Evolutionary conservation across 2,888 invertebrate species (phyloP).

Genomic region (Plagodis pulveraria): DNA sequence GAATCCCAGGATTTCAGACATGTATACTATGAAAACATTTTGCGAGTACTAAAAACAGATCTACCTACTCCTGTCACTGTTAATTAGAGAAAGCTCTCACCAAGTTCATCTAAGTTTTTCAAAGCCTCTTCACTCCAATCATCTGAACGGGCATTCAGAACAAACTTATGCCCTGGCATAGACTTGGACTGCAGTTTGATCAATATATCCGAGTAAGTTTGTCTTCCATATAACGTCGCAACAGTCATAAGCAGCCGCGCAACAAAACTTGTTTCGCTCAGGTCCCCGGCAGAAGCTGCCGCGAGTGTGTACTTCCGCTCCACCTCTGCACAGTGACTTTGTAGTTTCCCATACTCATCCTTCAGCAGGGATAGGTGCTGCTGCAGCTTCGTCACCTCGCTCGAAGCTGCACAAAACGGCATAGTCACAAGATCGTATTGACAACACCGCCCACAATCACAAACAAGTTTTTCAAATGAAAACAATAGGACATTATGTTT

Average conservation of each 20-base stretch:
- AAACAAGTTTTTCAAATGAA: conserved; percentile 46
- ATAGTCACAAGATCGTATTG: conserved; percentile 51
- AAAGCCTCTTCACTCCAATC: conserved; percentile 93
- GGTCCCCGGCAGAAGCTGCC: conserved; percentile 87
- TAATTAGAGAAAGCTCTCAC: conserved; percentile 57
- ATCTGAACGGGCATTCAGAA: conserved; percentile 94
- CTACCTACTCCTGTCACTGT: too few species aligned
- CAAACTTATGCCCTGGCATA: conserved; percentile 95
- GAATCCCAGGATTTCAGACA: too few species aligned
- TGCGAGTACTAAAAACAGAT: too few species aligned
- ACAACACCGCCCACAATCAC: conserved; percentile 72
- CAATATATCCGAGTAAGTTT: conserved; percentile 92
- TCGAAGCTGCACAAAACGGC: conserved; percentile 77
- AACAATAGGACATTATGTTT: conserved; percentile 39
- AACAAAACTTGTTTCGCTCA: conserved; percentile 92
- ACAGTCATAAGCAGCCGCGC: conserved; percentile 92
- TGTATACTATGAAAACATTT: too few species aligned
- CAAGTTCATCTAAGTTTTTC: conserved; percentile 87
- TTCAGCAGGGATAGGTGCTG: conserved; percentile 94
- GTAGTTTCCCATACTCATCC: conserved; percentile 96
- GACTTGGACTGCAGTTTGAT: conserved; percentile 89
- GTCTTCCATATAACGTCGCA: conserved; percentile 92
- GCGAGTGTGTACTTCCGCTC: conserved; percentile 93
- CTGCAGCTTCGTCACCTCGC: conserved; percentile 89
- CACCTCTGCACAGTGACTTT: conserved; percentile 91